Evolutionary conservation across 2,113 vertebrate species (phyloP), one percentile per base, ranked within the genome.

Genomic region (Poecile atricapillus): DNA sequence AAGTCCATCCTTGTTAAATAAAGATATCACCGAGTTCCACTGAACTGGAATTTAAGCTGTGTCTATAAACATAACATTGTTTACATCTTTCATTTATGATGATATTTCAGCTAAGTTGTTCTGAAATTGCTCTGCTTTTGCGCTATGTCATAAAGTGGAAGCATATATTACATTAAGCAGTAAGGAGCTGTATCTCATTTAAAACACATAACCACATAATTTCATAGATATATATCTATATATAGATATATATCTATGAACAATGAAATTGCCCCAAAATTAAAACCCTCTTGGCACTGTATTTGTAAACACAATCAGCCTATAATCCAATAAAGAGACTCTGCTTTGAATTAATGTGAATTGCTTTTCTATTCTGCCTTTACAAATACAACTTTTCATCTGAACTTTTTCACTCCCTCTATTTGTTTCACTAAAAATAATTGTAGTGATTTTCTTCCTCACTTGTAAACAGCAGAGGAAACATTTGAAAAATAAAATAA

Each of bases 261-360:
- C 98, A 98, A 98, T 98, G 98, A 98, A 98, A 98, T 98, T 98
- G 94, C 96, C 97, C 97, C 97, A 86, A 98, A 98, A 99, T 98
- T 98, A 98, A 98, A 99, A 98, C 97, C 98, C 98, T 97, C 96
- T 96, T 96, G 97, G 98, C 98, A 95, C 96, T 97, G 93, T 98
- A 98, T 98, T 98, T 97, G 97, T 98, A 98, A 97, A 97, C 97
- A 98, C 98, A 98, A 98, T 98, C 98, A 98, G 96, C 97, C 98
- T 95, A 95, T 98, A 98, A 98, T 98, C 97, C 97, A 98, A 98
- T 98, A 98, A 98, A 97, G 93, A 95, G 90, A 62, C 64, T 96
- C 96, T 92, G 95, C 95, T 98, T 97, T 97, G 98, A 98, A 98
- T 98, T 98, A 98, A 98, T 98, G 97, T 56, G 94, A 83, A 87